These are phyloP conservation scores for Drosophila subpulchrella DNA, from an alignment of 1,140 invertebrate genomes.

Conservation along the genomic window DNA sequence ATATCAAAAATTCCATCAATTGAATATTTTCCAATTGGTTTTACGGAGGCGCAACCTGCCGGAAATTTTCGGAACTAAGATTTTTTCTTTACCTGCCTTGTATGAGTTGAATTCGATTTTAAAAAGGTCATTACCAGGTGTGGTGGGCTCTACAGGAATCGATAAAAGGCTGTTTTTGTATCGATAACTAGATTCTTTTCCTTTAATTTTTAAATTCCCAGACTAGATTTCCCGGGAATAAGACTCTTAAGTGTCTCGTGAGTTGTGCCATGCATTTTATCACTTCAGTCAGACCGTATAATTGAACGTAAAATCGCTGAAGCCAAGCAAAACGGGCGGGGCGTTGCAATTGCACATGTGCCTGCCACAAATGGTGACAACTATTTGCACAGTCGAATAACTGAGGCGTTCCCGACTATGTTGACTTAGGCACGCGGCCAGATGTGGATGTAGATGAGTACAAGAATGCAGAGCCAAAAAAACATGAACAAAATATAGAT, in stretches of 20 bases:
- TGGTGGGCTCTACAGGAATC: not conserved
- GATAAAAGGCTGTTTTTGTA: not conserved
- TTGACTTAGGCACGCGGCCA: slow-evolving; percentile 57
- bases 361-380: slow-evolving; percentile 75
- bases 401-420: slow-evolving; percentile 49
- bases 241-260: slow-evolving; percentile 18
- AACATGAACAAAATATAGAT: not conserved
- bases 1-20: not conserved
- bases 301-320: slow-evolving; percentile 77
- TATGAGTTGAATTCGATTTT: not conserved
- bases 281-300: slow-evolving; percentile 81
- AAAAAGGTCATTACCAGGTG: too few species aligned
- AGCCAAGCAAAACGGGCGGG: slow-evolving; percentile 50
- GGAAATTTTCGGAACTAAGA: not conserved
- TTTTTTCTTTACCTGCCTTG: not conserved
- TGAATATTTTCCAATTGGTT: slow-evolving; percentile 1
- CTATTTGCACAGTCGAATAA: slow-evolving; percentile 71
- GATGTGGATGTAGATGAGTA: slow-evolving; percentile 15
- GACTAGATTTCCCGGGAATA: not conserved
- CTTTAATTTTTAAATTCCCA: slow-evolving; percentile 1
- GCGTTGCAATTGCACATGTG: slow-evolving; percentile 35
- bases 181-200: not conserved
- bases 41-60: not conserved
- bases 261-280: slow-evolving; percentile 70
- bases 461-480: slow-evolving; percentile 8